phyloP scores from a whole-genome alignment of 2,888 invertebrate genomes.

The Melangyna quadrimaculata region DNA sequence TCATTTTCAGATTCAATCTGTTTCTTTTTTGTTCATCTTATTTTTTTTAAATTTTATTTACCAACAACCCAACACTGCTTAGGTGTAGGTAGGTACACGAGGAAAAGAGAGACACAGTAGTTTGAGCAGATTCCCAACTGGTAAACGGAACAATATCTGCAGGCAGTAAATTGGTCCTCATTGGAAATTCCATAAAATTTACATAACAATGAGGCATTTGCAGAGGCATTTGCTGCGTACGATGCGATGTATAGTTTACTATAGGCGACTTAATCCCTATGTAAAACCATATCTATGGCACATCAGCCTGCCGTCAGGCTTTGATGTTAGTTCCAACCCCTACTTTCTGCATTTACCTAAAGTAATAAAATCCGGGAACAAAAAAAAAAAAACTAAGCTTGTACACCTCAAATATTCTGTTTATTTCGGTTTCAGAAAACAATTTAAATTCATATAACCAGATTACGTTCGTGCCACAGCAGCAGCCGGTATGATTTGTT shows the following conservation, averaged over 20 bases:
- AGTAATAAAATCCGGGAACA: background rate
- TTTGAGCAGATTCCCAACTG: conserved; percentile 30
- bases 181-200: conserved; percentile 69
- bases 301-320: conserved; percentile 28
- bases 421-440: conserved; percentile 40
- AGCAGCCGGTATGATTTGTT: background rate
- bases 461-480: background rate
- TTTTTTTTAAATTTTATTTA: background rate
- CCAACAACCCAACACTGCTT: conserved; percentile 3
- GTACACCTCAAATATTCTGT: conserved; percentile 20
- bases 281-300: conserved; percentile 14
- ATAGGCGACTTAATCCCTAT: conserved; percentile 37
- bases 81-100: too few relatives aligned
- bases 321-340: conserved; percentile 35
- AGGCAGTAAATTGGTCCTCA: conserved; percentile 62
- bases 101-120: background rate
- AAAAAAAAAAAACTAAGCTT: background rate
- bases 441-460: conserved; percentile 42
- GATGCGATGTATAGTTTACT: background rate
- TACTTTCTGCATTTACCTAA: background rate
- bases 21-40: conserved; percentile 14
- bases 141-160: conserved; percentile 55
- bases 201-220: conserved; percentile 65
- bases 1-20: conserved; percentile 61
- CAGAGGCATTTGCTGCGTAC: conserved; percentile 31